Evolutionary conservation across 2,888 invertebrate species (phyloP), one percentile per base, ranked within the genome.

Genomic region (Ceriagrion tenellum): DNA sequence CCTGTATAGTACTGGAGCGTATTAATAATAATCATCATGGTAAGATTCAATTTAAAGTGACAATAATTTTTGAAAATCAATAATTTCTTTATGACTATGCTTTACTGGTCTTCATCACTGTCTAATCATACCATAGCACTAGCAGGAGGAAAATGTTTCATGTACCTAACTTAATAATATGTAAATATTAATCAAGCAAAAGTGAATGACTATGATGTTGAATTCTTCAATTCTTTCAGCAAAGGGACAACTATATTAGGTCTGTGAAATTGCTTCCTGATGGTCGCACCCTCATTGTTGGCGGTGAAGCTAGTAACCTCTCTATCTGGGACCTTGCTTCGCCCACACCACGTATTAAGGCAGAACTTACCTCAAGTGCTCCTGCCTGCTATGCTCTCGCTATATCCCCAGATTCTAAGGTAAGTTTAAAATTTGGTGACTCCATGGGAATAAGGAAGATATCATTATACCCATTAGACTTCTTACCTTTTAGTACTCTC

Each of bases 381-480:
- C 99, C 99, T 3, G 99, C 99, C 0, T 99, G 99, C 97, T 99
- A 99, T 97, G 99, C 99, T n/a, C 97, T 99, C 26, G 99, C 99
- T 95, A 99, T 99, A 96, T 99, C 99, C 96, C 99, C 99, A 0
- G 99, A 99, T 97, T 99, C 99, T 81, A 99, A 99, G 97, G 98
- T 98, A 96, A 91, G 95, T 88, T 59, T 59, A 8, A 20, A 47
- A 47, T 47, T 47, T 47, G 47, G 47, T 47, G 47, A 47, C 47
- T 47, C 47, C 47, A 47, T 47, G 47, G 47, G 47, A 8, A 8
- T 2, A 47, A 47, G 2, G 8, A 47, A 47, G 47, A 47, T 8
- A 47, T 47, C 47, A 4, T 47, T 47, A 47, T 4, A 47, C 47
- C 47, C 47, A 47, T 47, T 47, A 47, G 47, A 4, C 47, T 8